Evolutionary conservation across 1,140 invertebrate species (phyloP).

Genomic region (Aplysia californica): DNA sequence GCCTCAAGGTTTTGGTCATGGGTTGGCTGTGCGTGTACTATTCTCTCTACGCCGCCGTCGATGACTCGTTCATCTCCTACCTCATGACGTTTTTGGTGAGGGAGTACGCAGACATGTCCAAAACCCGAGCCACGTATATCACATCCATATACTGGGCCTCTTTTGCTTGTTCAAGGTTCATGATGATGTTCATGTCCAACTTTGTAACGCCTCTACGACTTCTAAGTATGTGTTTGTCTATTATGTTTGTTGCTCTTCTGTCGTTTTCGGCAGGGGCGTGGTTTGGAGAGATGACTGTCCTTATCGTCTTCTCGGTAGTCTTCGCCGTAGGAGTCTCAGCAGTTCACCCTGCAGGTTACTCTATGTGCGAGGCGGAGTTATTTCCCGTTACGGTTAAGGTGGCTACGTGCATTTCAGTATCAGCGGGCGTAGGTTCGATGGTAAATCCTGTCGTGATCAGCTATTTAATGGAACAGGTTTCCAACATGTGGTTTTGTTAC

Average conservation of each 20-base stretch:
- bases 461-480: constrained; percentile 35
- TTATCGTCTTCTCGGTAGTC: not conserved
- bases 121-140: not conserved
- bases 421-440: constrained; percentile 32
- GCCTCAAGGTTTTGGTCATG: constrained; percentile 25
- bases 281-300: not conserved
- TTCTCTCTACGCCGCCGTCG: constrained; percentile 38
- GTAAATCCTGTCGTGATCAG: constrained; percentile 35
- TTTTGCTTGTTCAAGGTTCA: not conserved
- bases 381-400: constrained; percentile 36
- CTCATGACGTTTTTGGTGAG: constrained; percentile 39
- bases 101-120: not conserved
- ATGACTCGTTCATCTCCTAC: constrained; percentile 39
- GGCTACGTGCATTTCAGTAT: constrained; percentile 35
- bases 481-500: constrained; percentile 43
- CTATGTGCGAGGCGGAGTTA: constrained; percentile 39
- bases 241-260: not conserved
- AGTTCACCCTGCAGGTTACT: constrained; percentile 37
- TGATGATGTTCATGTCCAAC: constrained; percentile 1
- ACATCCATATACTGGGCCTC: not conserved
- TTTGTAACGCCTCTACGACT: not conserved
- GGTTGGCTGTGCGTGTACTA: constrained; percentile 17
- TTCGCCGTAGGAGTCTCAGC: constrained; percentile 35
- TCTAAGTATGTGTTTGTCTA: not conserved
- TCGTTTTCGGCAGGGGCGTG: not conserved